These are phyloP conservation scores for Shargacucullia verbasci DNA, from an alignment of 2,888 invertebrate genomes.

Conservation along the genomic window DNA sequence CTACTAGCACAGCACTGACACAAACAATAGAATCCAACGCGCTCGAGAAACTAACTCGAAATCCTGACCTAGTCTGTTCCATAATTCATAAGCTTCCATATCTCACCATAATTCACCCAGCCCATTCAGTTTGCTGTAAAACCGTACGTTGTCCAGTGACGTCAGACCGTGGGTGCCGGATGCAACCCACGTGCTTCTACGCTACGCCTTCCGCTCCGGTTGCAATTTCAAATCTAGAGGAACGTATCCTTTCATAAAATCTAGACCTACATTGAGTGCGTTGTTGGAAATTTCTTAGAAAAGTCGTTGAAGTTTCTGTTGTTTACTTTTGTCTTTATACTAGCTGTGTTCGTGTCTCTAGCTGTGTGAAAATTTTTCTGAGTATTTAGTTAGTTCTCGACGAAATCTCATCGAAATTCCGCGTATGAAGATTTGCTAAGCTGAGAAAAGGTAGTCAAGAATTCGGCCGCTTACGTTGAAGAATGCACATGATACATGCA, in stretches of 20 bases:
- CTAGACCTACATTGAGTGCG: constrained; percentile 27
- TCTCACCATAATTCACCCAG: constrained; percentile 41
- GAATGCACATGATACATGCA: no score
- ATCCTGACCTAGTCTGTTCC: constrained; percentile 36
- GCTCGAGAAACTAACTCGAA: constrained; percentile 1
- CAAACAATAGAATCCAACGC: constrained; percentile 13
- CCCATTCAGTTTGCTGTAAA: constrained; percentile 46
- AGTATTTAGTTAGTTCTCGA: no score
- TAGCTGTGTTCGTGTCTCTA: no score
- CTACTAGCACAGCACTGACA: neutral
- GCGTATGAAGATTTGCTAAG: no score
- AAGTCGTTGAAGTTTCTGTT: neutral
- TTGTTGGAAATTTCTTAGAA: constrained; percentile 7
- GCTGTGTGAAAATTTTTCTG: no score
- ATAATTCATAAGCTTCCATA: constrained; percentile 42
- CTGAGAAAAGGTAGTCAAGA: no score
- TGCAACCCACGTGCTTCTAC: constrained; percentile 39
- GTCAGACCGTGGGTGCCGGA: constrained; percentile 55
- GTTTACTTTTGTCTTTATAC: no score
- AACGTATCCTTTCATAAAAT: constrained; percentile 37
- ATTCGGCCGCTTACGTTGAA: no score
- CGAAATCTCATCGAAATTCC: no score
- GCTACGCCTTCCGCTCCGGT: constrained; percentile 51
- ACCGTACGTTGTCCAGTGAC: constrained; percentile 35
- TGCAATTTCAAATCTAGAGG: constrained; percentile 40